These are phyloP conservation scores for Ypsolopha scabrella DNA, from an alignment of 2,888 invertebrate species.

Conservation along the genomic window DNA sequence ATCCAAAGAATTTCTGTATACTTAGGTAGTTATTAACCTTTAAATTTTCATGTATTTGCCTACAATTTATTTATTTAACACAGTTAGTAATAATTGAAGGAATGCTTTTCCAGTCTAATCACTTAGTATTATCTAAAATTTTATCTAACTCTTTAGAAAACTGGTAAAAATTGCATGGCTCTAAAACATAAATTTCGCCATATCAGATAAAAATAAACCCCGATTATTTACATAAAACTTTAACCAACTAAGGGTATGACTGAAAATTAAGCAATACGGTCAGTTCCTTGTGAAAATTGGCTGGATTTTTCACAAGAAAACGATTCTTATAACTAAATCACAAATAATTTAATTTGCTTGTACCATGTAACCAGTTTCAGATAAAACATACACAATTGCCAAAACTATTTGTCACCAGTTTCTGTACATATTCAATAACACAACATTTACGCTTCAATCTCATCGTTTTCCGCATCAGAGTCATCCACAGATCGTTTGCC, in stretches of 20 bases:
- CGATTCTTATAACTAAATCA: slow-evolving; percentile 4
- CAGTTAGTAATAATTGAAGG: slow-evolving; percentile 16
- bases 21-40: no score
- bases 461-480: slow-evolving; percentile 26
- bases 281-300: slow-evolving; percentile 41
- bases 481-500: slow-evolving; percentile 61
- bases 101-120: slow-evolving; percentile 29
- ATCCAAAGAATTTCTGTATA: no score
- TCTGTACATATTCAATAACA: slow-evolving; percentile 9
- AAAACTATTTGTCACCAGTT: background rate
- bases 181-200: no score
- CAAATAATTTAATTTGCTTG: no score
- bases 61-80: slow-evolving; percentile 1
- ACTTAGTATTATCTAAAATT: slow-evolving; percentile 21
- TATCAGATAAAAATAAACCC: no score
- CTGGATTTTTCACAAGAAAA: slow-evolving; percentile 47
- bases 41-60: no score
- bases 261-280: no score
- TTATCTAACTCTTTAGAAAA: slow-evolving; percentile 9
- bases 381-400: no score
- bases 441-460: slow-evolving; percentile 36
- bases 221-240: no score
- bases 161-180: slow-evolving; percentile 14
- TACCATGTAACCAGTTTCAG: background rate
- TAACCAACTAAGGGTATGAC: no score